These are phyloP conservation scores for Cyprinus carpio DNA, from an alignment of 2,113 vertebrate genomes.

Conservation along the genomic window DNA sequence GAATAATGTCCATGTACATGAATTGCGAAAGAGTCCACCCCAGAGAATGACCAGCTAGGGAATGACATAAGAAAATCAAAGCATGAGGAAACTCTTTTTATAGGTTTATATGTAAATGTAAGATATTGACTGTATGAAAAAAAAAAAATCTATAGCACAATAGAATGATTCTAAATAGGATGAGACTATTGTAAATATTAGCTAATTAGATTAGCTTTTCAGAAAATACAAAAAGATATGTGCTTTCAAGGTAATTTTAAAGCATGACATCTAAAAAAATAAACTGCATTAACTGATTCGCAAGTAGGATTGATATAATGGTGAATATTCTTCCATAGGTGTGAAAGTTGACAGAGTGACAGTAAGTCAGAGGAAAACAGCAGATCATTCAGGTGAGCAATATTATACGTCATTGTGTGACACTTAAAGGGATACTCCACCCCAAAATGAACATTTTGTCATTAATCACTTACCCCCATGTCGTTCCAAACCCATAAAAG, in stretches of 20 bases:
- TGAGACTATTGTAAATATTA: not conserved
- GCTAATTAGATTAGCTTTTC: not conserved
- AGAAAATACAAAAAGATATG: not conserved
- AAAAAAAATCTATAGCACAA: not conserved
- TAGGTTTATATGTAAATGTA: not conserved
- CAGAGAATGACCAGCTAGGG: not conserved
- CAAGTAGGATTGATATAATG: not conserved
- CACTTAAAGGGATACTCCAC: too few relatives aligned
- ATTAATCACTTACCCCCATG: too few relatives aligned
- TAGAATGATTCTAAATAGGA: not conserved
- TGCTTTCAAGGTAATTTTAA: not conserved
- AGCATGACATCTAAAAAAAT: too few relatives aligned
- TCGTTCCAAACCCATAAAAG: too few relatives aligned
- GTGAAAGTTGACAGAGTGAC: not conserved
- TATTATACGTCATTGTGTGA: not conserved
- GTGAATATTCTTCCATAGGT: not conserved
- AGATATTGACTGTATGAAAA: not conserved
- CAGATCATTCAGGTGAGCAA: too few relatives aligned
- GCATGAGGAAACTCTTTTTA: not conserved
- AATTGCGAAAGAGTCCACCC: not conserved
- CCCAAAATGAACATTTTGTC: too few relatives aligned
- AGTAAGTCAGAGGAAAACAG: not conserved
- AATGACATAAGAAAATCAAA: not conserved
- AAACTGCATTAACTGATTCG: not conserved
- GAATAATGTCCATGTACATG: not conserved